These are phyloP conservation scores for Yasuhikotakia modesta DNA, from an alignment of 2,797 vertebrate species.

Conservation along the genomic window DNA sequence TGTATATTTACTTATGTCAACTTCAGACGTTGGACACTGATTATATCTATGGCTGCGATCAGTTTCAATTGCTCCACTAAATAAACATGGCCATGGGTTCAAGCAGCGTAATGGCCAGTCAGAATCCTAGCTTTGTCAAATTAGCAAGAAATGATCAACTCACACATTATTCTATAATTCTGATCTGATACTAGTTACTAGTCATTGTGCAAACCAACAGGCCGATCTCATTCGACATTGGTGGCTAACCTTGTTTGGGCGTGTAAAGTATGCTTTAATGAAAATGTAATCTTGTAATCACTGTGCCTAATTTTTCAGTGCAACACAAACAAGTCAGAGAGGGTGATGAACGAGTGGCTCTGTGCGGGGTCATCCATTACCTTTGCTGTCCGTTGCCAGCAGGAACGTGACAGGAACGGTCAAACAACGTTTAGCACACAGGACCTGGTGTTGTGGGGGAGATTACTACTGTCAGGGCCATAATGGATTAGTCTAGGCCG, in stretches of 20 bases:
- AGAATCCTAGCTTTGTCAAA: slow-evolving; percentile 28
- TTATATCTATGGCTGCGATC: slow-evolving; percentile 57
- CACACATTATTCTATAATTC: neutral
- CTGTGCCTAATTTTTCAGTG: slow-evolving; percentile 56
- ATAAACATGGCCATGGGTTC: slow-evolving; percentile 55
- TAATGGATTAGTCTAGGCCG: slow-evolving; percentile 78
- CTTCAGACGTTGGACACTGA: slow-evolving; percentile 56
- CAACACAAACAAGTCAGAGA: slow-evolving; percentile 65
- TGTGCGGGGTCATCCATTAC: slow-evolving; percentile 75
- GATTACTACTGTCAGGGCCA: slow-evolving; percentile 77
- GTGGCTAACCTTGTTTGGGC: neutral
- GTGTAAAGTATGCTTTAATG: slow-evolving; percentile 51
- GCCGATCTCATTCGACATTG: neutral
- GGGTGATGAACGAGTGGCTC: slow-evolving; percentile 70
- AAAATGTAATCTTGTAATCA: slow-evolving; percentile 65
- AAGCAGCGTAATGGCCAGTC: slow-evolving; percentile 18
- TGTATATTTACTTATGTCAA: slow-evolving; percentile 63
- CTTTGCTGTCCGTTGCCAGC: slow-evolving; percentile 63
- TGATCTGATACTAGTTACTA: slow-evolving; percentile 10
- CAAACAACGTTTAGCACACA: slow-evolving; percentile 79
- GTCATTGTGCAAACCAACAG: slow-evolving; percentile 17
- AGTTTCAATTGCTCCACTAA: slow-evolving; percentile 52
- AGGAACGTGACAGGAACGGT: slow-evolving; percentile 74
- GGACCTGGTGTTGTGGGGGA: slow-evolving; percentile 71
- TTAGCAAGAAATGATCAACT: slow-evolving; percentile 39